These are phyloP conservation scores for Sthenelais limicola DNA, from an alignment of 2,888 invertebrate species.

Conservation along the genomic window DNA sequence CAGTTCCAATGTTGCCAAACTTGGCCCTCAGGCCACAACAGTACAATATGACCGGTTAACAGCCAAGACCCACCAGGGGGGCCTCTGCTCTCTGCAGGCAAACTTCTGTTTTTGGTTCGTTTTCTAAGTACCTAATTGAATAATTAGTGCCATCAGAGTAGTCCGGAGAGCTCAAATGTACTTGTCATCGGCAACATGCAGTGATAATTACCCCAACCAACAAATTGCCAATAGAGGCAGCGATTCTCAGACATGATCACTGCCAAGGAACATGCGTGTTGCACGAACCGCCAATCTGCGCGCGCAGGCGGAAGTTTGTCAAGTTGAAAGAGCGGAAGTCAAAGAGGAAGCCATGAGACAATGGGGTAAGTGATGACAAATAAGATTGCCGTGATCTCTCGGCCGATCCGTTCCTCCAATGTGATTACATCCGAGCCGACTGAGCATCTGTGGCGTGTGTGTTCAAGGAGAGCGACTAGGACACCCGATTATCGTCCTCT, in stretches of 20 bases:
- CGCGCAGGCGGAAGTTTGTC: conserved; percentile 36
- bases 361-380: conserved; percentile 38
- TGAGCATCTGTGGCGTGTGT: too few species aligned
- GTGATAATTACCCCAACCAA: neutral
- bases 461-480: too few species aligned
- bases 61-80: neutral
- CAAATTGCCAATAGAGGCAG: conserved; percentile 7
- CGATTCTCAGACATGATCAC: neutral
- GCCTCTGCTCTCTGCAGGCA: neutral
- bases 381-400: conserved; percentile 10
- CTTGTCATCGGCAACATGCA: conserved; percentile 6
- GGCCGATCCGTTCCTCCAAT: too few species aligned
- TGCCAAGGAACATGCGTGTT: conserved; percentile 17
- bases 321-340: conserved; percentile 37
- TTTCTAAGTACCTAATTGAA: conserved; percentile 17
- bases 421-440: too few species aligned
- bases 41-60: neutral
- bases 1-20: conserved; percentile 11
- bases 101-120: neutral
- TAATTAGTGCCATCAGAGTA: conserved; percentile 7
- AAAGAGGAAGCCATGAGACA: conserved; percentile 31
- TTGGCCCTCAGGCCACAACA: neutral
- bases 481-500: too few species aligned
- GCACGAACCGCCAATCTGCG: conserved; percentile 35
- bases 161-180: too few species aligned